phyloP scores from a whole-genome alignment of 1,140 invertebrate genomes.

The Parasteatoda tepidariorum region DNA sequence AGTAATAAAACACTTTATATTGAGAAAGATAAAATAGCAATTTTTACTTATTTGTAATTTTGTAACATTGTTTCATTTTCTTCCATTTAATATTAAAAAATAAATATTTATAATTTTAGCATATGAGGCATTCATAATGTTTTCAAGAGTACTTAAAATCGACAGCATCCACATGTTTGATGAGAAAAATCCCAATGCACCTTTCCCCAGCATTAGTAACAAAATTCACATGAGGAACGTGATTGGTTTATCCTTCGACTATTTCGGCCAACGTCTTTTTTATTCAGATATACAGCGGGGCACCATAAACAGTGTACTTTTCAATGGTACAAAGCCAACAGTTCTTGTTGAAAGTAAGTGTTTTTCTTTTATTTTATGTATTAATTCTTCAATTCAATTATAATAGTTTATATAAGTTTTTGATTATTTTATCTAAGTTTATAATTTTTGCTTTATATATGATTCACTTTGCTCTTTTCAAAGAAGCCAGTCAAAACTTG shows the following conservation, averaged over 20 bases:
- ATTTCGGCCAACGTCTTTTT: slow-evolving; percentile 77
- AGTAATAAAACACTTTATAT: too few relatives aligned
- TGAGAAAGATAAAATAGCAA: too few relatives aligned
- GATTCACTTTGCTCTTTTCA: too few relatives aligned
- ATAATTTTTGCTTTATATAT: background rate
- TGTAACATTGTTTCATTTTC: too few relatives aligned
- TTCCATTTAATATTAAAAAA: too few relatives aligned
- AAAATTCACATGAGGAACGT: slow-evolving; percentile 82
- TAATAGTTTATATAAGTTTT: too few relatives aligned
- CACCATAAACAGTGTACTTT: slow-evolving; percentile 84
- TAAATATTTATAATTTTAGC: too few relatives aligned
- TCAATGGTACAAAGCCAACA: slow-evolving; percentile 80
- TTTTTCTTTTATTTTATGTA: too few relatives aligned
- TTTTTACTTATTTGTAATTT: too few relatives aligned
- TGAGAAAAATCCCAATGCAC: slow-evolving; percentile 75
- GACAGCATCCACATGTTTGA: slow-evolving; percentile 81
- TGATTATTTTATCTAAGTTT: too few relatives aligned
- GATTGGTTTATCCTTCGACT: slow-evolving; percentile 86
- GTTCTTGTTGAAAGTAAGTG: slow-evolving; percentile 78
- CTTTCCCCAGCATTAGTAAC: slow-evolving; percentile 79
- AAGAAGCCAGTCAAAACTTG: too few relatives aligned
- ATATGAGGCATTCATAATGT: slow-evolving; percentile 82
- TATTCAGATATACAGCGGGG: slow-evolving; percentile 89
- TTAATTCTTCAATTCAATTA: too few relatives aligned
- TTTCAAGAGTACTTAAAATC: slow-evolving; percentile 78